A percentile compares a stretch with the other conserved stretches of the same genome.
Evolutionary conservation across 2,797 vertebrate species (phyloP).

Genomic region (Mormyrops attenuatus): DNA sequence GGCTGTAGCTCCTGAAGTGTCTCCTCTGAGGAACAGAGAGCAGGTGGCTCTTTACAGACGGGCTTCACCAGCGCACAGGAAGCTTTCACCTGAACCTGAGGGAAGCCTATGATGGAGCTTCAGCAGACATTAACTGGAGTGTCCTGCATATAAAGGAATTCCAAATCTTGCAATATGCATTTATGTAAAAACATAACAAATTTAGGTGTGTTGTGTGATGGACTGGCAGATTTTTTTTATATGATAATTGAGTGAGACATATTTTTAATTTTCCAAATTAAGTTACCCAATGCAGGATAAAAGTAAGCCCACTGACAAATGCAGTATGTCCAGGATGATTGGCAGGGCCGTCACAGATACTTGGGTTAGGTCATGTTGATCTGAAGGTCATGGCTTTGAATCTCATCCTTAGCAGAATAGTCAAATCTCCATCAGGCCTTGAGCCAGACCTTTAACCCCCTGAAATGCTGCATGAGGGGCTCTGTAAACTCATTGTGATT

Average conservation of each 20-base stretch:
- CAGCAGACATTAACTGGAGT: conserved; percentile 10
- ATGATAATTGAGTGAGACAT: conserved; percentile 20
- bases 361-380: neutral
- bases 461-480: neutral
- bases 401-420: neutral
- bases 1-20: neutral
- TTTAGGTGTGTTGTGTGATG: neutral
- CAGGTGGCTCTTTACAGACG: neutral
- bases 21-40: conserved; percentile 9
- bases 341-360: neutral
- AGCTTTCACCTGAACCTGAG: neutral
- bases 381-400: neutral
- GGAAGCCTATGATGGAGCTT: neutral
- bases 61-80: neutral
- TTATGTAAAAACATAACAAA: neutral
- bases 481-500: neutral
- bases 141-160: neutral
- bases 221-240: neutral
- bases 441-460: neutral
- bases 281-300: neutral
- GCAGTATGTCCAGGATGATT: neutral
- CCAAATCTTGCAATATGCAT: neutral
- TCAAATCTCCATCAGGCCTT: neutral
- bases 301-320: neutral
- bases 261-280: neutral